Base-by-base conservation (phyloP, 2,797 vertebrate species). In the Nannoperca obscura region DNA sequence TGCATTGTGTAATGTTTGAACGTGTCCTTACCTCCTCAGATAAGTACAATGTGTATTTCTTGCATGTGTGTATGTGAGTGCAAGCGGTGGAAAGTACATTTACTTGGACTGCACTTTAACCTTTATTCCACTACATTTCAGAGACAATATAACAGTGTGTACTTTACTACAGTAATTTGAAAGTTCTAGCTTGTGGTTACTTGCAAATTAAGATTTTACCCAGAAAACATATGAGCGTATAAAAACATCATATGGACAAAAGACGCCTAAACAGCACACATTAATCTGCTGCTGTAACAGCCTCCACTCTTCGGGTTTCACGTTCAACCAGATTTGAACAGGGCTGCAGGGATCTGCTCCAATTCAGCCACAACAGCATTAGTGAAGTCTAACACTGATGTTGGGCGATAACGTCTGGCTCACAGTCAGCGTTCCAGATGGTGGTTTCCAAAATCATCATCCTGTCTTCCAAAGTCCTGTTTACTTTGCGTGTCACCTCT, bases 401-500 rank as follows among this genome's bases (percentile, higher is more conserved):
- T n/a, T n/a, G 20, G 15, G 55, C 10, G 32, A 36, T 58, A 34
- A 20, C 11, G 9, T 49, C 46, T 22, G 46, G 46, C 46, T 65
- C 36, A 38, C 36, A 11, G 36, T 38, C 36, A 10, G 36, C 36
- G 36, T 38, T 38, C 36, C 36, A 38, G 36, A 38, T 38, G 10
- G 80, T 66, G 86, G 73, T 84, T 88, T 86, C 66, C 61, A 80
- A 68, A 70, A 80, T 64, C 86, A 80, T 85, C 80, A 52, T 76
- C 24, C 53, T 74, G 78, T 87, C 79, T 71, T 76, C 71, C 74
- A 58, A 61, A 68, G 55, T 47, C 63, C 88, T 89, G 87, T 69
- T 88, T 70, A 88, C 75, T 81, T 80, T 84, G 65, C 7, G 62
- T 32, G 63, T 88, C 90, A 86, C 87, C 85, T 87, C 81, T 44